phyloP scores from a whole-genome alignment of 2,888 invertebrate genomes.

The Drosophila parthenogenetica region DNA sequence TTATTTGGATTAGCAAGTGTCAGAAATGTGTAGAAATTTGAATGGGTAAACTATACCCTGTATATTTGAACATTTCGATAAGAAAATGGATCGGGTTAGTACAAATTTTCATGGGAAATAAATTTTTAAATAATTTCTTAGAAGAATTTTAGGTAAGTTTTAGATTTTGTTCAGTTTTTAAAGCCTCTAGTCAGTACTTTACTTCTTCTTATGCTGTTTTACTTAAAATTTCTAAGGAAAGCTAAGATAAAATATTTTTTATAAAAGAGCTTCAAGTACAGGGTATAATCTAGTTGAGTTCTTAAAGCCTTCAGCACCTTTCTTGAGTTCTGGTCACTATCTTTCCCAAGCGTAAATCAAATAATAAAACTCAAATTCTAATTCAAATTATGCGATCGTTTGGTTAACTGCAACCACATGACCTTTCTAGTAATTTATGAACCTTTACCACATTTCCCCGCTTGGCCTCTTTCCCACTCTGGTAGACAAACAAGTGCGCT shows the following conservation, averaged over 20 bases:
- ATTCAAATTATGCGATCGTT: slow-evolving; percentile 51
- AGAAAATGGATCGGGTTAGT: no score
- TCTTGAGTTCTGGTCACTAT: slow-evolving; percentile 10
- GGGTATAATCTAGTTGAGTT: slow-evolving; percentile 4
- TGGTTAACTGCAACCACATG: slow-evolving; percentile 33
- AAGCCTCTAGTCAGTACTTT: no score
- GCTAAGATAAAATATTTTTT: no score
- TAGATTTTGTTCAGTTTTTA: not conserved
- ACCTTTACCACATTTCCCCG: not conserved
- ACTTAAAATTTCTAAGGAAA: no score
- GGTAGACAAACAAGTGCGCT: slow-evolving; percentile 62
- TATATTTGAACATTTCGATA: no score
- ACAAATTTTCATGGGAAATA: not conserved
- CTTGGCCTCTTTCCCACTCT: not conserved
- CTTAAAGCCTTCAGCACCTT: not conserved
- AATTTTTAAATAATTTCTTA: not conserved
- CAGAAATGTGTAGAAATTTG: not conserved
- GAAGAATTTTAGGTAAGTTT: no score
- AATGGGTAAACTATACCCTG: not conserved
- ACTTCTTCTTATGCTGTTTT: no score
- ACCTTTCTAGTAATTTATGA: slow-evolving; percentile 55
- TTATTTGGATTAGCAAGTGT: slow-evolving; percentile 16
- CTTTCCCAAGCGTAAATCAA: slow-evolving; percentile 59
- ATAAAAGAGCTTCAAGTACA: not conserved
- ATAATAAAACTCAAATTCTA: slow-evolving; percentile 65